Percentiles rank a stretch among this genome's conserved stretches.
These are phyloP conservation scores for Cyclina sinensis DNA, from an alignment of 1,140 invertebrate species.

Conservation along the genomic window DNA sequence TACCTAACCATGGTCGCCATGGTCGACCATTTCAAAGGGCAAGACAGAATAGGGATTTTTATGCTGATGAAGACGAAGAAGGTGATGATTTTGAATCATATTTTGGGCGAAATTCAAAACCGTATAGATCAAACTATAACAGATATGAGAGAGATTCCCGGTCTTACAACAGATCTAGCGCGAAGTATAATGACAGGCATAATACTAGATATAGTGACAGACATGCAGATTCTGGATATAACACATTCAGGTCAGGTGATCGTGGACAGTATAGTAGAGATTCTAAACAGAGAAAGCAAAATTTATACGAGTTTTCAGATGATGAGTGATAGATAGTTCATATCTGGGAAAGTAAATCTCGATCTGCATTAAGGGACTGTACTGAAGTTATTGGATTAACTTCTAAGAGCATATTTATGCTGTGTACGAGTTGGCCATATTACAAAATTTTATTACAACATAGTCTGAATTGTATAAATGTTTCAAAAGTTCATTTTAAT, in stretches of 20 bases:
- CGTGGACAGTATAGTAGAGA: not conserved
- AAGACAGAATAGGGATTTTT: not conserved
- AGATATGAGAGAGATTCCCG: not conserved
- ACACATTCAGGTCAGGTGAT: not conserved
- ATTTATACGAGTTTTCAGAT: too few relatives aligned
- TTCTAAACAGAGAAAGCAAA: not conserved
- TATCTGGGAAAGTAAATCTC: too few relatives aligned
- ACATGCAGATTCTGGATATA: not conserved
- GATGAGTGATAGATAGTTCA: too few relatives aligned
- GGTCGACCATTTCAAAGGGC: not conserved
- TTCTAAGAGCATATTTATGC: too few relatives aligned
- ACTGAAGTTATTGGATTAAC: too few relatives aligned
- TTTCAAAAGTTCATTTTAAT: too few relatives aligned
- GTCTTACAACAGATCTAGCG: too few relatives aligned
- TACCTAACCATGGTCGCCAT: not conserved
- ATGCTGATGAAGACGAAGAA: not conserved
- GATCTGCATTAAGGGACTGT: too few relatives aligned
- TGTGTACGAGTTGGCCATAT: too few relatives aligned
- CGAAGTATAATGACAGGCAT: too few relatives aligned
- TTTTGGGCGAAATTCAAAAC: not conserved
- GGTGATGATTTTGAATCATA: not conserved
- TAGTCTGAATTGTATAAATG: too few relatives aligned
- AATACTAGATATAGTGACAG: not conserved
- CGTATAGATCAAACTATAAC: not conserved
- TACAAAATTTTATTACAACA: too few relatives aligned